Evolutionary conservation across 2,888 invertebrate species (phyloP).

Genomic region (Dolichopus griseipennis): DNA sequence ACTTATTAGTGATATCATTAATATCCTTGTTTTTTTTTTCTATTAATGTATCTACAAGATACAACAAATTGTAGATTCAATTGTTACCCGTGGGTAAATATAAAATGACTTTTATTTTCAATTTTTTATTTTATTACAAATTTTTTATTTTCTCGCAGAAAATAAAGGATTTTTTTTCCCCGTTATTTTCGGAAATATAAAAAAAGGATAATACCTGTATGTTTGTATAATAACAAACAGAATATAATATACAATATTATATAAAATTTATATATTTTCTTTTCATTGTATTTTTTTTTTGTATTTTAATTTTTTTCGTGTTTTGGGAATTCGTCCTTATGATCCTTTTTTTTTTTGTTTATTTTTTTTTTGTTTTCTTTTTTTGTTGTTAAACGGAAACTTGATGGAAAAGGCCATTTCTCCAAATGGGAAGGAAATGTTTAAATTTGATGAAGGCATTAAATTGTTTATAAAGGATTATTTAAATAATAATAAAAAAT

Average conservation of each 20-base stretch:
- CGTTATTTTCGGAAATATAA: background rate
- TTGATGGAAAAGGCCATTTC: background rate
- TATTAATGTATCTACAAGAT: too few species aligned
- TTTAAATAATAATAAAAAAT: background rate
- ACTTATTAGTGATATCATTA: too few species aligned
- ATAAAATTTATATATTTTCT: too few species aligned
- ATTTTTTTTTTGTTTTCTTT: background rate
- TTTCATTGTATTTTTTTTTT: background rate
- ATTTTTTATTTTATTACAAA: background rate
- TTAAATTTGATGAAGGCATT: conserved; percentile 4
- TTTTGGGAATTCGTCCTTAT: conserved; percentile 1
- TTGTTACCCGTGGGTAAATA: background rate
- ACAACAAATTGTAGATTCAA: background rate
- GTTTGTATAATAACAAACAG: background rate
- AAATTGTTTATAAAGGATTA: background rate
- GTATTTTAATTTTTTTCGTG: background rate
- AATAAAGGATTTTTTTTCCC: background rate
- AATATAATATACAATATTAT: background rate
- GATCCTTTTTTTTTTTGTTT: background rate
- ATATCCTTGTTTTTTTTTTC: too few species aligned
- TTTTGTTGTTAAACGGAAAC: background rate
- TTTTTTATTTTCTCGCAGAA: too few species aligned
- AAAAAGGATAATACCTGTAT: background rate
- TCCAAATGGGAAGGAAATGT: background rate
- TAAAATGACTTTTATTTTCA: conserved; percentile 6